phyloP scores from a whole-genome alignment of 2,888 invertebrate species.

The Ochropacha duplaris region DNA sequence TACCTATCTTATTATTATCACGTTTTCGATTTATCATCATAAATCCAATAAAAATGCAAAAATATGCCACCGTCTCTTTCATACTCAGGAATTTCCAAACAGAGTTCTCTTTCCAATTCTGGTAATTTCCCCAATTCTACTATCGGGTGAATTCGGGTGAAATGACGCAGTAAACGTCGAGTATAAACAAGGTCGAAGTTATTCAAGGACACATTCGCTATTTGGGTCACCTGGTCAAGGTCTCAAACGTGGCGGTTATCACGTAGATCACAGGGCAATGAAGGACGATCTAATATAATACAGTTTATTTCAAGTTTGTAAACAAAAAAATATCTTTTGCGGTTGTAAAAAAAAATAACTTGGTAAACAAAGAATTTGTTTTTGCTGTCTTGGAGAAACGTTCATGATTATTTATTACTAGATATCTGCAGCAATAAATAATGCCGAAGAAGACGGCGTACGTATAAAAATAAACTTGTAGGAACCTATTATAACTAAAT shows the following conservation, averaged over 20 bases:
- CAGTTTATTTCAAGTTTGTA: not conserved
- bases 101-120: no score
- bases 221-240: slow-evolving; percentile 29
- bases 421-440: not conserved
- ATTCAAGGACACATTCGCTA: slow-evolving; percentile 17
- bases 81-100: no score
- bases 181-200: slow-evolving; percentile 1
- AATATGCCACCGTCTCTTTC: not conserved
- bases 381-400: not conserved
- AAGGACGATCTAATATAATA: not conserved
- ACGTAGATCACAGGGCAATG: not conserved
- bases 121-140: no score
- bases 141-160: no score
- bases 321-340: not conserved
- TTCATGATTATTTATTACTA: not conserved
- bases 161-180: not conserved
- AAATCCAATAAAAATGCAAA: not conserved
- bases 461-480: no score
- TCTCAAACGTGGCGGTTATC: not conserved
- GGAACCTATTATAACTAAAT: no score
- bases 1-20: not conserved
- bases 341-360: not conserved
- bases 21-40: not conserved
- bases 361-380: not conserved
- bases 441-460: no score